These are phyloP conservation scores for Urocyon cinereoargenteus DNA, from an alignment of 2,797 vertebrate species.

Conservation along the genomic window DNA sequence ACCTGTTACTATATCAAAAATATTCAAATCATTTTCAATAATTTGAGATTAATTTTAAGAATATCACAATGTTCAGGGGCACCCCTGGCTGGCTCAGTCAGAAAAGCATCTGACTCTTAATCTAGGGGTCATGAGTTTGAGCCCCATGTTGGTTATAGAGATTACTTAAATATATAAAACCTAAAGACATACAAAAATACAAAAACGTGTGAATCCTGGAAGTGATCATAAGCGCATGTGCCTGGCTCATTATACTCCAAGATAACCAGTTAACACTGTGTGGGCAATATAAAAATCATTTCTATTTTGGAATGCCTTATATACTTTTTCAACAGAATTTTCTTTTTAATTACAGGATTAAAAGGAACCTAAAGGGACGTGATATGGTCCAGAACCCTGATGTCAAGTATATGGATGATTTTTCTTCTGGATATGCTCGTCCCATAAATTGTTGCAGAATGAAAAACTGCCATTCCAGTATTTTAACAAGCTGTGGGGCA, in stretches of 20 bases:
- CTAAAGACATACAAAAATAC: not conserved
- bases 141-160: not conserved
- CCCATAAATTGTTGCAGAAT: slow-evolving; percentile 43
- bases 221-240: not conserved
- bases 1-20: not conserved
- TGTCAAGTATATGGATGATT: slow-evolving; percentile 28
- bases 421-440: not conserved
- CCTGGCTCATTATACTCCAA: not conserved
- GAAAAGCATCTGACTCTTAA: not conserved
- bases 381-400: not conserved
- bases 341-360: slow-evolving; percentile 57
- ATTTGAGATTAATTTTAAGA: slow-evolving; percentile 36
- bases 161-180: not conserved
- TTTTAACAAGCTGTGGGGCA: slow-evolving; percentile 4
- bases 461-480: slow-evolving; percentile 9
- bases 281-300: not conserved
- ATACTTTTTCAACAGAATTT: slow-evolving; percentile 50
- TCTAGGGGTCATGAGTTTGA: not conserved
- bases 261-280: not conserved
- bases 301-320: slow-evolving; percentile 54
- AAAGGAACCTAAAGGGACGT: slow-evolving; percentile 44
- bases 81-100: not conserved
- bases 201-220: not conserved
- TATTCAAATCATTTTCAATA: not conserved
- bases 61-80: not conserved